These are phyloP conservation scores for Anguilla megastoma DNA, from an alignment of 2,797 vertebrate species.

Conservation along the genomic window DNA sequence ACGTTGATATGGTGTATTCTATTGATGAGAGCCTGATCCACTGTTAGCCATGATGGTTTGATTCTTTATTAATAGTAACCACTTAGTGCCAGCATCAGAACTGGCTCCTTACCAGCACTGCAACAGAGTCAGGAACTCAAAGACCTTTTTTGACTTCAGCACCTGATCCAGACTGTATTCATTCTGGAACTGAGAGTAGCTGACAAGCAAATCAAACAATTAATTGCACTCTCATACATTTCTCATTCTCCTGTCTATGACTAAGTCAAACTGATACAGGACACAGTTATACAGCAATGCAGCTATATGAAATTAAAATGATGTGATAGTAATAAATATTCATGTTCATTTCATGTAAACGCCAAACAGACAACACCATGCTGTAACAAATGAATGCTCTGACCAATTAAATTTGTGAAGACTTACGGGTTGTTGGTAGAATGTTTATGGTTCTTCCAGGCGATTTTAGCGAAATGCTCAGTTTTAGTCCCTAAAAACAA, in stretches of 20 bases:
- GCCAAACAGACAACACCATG: not conserved
- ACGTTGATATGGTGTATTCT: not conserved
- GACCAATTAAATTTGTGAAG: constrained; percentile 1
- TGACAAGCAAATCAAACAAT: constrained; percentile 55
- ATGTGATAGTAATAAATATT: not conserved
- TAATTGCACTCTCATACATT: not conserved
- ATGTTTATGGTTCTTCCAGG: constrained; percentile 98
- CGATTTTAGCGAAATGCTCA: constrained; percentile 97
- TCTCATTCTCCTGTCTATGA: not conserved
- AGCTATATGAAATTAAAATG: not conserved
- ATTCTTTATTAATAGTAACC: not conserved
- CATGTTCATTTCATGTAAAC: not conserved
- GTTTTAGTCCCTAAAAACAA: constrained; percentile 81
- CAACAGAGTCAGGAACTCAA: constrained; percentile 87
- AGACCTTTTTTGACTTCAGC: constrained; percentile 80
- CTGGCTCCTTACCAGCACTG: constrained; percentile 89
- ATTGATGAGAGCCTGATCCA: not conserved
- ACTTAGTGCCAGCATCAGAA: not conserved
- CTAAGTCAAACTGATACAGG: not conserved
- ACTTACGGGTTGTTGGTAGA: constrained; percentile 95
- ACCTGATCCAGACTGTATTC: constrained; percentile 91
- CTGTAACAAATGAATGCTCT: not conserved
- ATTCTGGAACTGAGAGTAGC: constrained; percentile 90
- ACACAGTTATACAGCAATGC: not conserved
- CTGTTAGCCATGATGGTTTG: not conserved